Base-by-base conservation (phyloP, 2,113 vertebrate genomes). In the Gambusia affinis region DNA sequence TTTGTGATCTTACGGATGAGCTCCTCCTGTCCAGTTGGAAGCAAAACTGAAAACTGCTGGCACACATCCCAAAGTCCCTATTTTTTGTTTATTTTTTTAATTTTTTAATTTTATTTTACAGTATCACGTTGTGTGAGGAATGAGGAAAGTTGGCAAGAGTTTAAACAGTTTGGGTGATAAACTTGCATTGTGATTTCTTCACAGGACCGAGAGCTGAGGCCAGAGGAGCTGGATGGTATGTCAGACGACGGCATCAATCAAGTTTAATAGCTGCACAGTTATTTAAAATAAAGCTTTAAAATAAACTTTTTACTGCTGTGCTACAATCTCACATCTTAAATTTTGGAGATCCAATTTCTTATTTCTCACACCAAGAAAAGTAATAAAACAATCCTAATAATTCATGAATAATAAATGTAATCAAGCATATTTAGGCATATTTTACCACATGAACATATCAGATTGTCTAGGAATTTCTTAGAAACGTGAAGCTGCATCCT, bases 141-240 rank as follows among this genome's bases (percentile, higher is more conserved):
- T 73, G 68, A 79, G 81, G 82, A 63, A 1, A 22, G 69, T 42
- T 72, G 87, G 80, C 78, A 69, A 63, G 27, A 70, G 74, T 78
- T 60, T 29, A 51, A 75, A 64, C 70, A n/a, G 35, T 78, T 67
- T 79, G 39, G 39, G 67, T 60, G 29, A 79, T 94, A 69, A 90
- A 73, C 42, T 7, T 79, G 37, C 67, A 11, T 8, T 91, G 31
- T 83, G 81, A 93, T 87, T 88, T 83, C 87, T 93, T 57, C 94
- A 83, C 94, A 99, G 98, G 97, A 98, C 90, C 94, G 98, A 94
- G 95, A 98, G 67, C 89, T 99, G 85, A 96, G 97, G 70, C 97
- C 98, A 0, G 98, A 99, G 89, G 98, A 99, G 93, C 95, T 99
- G 64, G 98, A 99, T 95, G 98, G 98, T 99, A 95, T 90, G 72